A percentile compares a stretch with the other conserved stretches of the same genome.
Evolutionary conservation across 2,888 invertebrate genomes (phyloP).

Genomic region (Nineta flava): DNA sequence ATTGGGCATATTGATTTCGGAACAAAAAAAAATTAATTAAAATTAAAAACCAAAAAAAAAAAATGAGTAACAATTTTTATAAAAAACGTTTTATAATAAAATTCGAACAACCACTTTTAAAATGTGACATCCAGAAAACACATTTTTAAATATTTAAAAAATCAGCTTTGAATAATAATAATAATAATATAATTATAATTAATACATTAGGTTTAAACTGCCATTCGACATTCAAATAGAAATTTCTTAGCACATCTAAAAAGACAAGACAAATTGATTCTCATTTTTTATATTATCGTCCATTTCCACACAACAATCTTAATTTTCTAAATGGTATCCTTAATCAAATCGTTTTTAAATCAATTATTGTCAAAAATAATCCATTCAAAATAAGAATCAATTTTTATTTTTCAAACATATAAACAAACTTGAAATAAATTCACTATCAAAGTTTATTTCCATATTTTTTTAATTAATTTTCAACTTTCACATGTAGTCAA

Average conservation of each 20-base stretch:
- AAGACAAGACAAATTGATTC: neutral
- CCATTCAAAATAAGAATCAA: neutral
- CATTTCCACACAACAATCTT: neutral
- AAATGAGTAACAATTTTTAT: neutral
- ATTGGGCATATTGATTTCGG: neutral
- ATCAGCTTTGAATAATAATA: neutral
- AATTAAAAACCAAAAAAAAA: neutral
- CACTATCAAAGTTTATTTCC: too few relatives aligned
- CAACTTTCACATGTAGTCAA: too few relatives aligned
- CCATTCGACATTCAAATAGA: conserved; percentile 8
- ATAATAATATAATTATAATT: neutral
- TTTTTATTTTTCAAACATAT: neutral
- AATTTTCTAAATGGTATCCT: neutral
- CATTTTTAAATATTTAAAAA: conserved; percentile 1
- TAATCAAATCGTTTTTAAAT: too few relatives aligned
- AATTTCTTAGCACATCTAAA: conserved; percentile 7
- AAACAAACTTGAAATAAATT: neutral
- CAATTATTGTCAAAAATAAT: too few relatives aligned
- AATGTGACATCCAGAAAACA: conserved; percentile 1
- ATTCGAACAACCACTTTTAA: neutral
- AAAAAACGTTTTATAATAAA: neutral
- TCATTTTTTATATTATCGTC: neutral
- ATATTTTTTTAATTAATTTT: too few relatives aligned
- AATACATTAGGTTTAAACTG: conserved; percentile 3
- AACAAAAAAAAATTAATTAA: neutral